Conservation (phyloP, 2,797 vertebrate genomes). For the Todus mexicanus region DNA sequence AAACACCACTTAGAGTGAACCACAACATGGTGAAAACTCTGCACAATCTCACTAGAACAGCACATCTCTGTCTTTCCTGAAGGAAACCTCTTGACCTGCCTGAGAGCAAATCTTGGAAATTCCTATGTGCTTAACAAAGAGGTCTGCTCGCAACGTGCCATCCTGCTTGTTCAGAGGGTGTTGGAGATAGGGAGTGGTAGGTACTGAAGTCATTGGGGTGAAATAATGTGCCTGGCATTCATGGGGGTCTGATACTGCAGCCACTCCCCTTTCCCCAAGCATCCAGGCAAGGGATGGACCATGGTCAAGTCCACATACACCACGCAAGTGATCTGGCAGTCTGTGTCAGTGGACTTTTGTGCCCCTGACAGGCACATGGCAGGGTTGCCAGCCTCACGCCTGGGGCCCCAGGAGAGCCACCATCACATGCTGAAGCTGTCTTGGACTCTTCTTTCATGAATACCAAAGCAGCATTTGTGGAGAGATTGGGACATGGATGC, state of each 20-base stretch:
- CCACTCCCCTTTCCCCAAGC: not conserved
- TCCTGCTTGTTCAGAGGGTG: slow-evolving; percentile 21
- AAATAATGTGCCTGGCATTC: not conserved
- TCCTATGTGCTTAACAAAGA: slow-evolving; percentile 9
- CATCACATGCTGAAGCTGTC: not conserved
- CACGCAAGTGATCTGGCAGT: not conserved
- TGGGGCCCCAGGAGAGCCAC: not conserved
- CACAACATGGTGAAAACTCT: not conserved
- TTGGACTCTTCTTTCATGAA: not conserved
- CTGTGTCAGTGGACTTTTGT: not conserved
- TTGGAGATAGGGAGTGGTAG: slow-evolving; percentile 17
- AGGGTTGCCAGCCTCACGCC: not conserved
- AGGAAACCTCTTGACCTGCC: not conserved
- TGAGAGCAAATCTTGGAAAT: slow-evolving; percentile 13
- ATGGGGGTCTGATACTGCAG: not conserved
- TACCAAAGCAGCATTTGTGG: not conserved
- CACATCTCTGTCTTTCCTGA: not conserved
- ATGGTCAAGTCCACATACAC: not conserved
- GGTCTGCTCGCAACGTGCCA: not conserved
- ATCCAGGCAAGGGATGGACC: not conserved
- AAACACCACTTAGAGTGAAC: slow-evolving; percentile 7
- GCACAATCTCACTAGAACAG: not conserved
- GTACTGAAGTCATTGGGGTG: not conserved
- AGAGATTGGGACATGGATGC: not conserved
- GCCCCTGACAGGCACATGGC: accelerated